Percentiles rank a stretch among this genome's conserved stretches.
Evolutionary conservation across 2,797 vertebrate genomes (phyloP).

Genomic region (Labeo calbasu): DNA sequence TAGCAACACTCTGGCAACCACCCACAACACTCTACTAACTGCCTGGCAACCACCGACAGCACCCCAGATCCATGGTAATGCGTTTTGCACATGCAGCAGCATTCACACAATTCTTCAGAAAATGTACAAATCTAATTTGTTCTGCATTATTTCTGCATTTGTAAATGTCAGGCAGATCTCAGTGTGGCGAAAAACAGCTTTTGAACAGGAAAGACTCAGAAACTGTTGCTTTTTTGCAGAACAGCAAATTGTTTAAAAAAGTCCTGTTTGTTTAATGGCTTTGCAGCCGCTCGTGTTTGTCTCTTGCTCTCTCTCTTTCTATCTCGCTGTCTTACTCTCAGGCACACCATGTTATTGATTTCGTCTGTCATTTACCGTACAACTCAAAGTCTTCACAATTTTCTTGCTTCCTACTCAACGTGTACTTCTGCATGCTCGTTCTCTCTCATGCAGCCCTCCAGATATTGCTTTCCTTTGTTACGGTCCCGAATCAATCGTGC

Average conservation of each 20-base stretch:
- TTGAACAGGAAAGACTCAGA: background rate
- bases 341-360: background rate
- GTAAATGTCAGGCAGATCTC: slow-evolving; percentile 33
- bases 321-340: background rate
- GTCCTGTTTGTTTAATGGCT: slow-evolving; percentile 44
- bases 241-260: slow-evolving; percentile 61
- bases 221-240: slow-evolving; percentile 29
- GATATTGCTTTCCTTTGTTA: slow-evolving; percentile 69
- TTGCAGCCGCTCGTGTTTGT: slow-evolving; percentile 2
- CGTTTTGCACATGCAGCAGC: slow-evolving; percentile 45
- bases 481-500: slow-evolving; percentile 71
- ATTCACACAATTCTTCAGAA: slow-evolving; percentile 48
- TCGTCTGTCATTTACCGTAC: slow-evolving; percentile 30
- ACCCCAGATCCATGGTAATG: background rate
- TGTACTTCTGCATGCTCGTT: slow-evolving; percentile 25
- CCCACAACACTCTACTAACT: too few relatives aligned
- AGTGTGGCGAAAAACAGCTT: background rate
- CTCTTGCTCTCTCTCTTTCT: slow-evolving; percentile 2
- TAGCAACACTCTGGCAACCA: background rate
- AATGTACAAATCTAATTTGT: background rate
- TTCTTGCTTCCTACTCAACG: slow-evolving; percentile 24
- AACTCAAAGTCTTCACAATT: slow-evolving; percentile 47
- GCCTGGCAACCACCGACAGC: background rate
- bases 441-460: slow-evolving; percentile 26
- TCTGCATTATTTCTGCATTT: slow-evolving; percentile 19